Conservation (phyloP, 2,113 vertebrate genomes). For the Patagioenas fasciata region DNA sequence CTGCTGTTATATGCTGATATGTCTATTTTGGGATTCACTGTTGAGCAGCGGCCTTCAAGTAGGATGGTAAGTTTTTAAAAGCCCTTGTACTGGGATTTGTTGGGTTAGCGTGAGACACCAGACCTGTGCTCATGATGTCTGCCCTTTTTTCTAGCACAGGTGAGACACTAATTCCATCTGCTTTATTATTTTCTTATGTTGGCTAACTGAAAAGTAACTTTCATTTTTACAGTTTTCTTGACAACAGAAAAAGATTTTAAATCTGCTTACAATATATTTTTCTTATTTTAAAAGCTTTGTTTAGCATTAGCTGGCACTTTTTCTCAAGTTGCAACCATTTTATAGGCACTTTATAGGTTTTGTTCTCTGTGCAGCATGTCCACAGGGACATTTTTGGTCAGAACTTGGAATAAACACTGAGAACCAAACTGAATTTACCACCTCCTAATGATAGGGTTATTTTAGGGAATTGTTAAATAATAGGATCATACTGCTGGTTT, state of each 20-base stretch:
- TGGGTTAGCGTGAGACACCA: not conserved
- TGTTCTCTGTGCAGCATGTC: not conserved
- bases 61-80: not conserved
- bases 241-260: not conserved
- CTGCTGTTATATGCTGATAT: not conserved
- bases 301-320: not conserved
- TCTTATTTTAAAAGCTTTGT: not conserved
- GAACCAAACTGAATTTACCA: not conserved
- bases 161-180: not conserved
- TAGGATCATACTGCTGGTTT: not conserved
- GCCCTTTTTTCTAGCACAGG: not conserved
- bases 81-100: fast-evolving
- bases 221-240: not conserved
- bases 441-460: not conserved
- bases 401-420: not conserved
- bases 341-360: not conserved
- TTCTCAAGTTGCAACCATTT: not conserved
- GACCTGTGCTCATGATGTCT: not conserved
- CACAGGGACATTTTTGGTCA: not conserved
- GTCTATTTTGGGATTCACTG: not conserved
- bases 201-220: not conserved
- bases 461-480: slow-evolving; percentile 10
- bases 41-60: not conserved
- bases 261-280: not conserved
- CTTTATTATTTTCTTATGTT: not conserved